These are phyloP conservation scores for Tetragnatha versicolor DNA, from an alignment of 1,140 invertebrate species.

Conservation along the genomic window DNA sequence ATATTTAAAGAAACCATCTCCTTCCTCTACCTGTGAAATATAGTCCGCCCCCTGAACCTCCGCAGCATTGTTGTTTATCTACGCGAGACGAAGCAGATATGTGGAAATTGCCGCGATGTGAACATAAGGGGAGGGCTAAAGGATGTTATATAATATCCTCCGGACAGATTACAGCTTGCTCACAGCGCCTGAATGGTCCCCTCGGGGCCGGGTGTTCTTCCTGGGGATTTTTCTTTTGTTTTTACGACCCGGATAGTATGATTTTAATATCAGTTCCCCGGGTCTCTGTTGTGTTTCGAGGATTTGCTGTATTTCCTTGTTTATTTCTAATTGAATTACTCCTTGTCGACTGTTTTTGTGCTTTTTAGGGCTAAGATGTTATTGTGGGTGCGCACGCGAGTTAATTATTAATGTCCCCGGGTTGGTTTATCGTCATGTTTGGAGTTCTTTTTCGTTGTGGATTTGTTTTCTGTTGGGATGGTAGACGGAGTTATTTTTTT, in stretches of 20 bases:
- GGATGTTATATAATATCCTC: conserved; percentile 47
- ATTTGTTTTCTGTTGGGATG: too few species aligned
- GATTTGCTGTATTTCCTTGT: conserved; percentile 21
- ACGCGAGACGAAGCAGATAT: not conserved
- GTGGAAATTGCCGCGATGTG: conserved; percentile 32
- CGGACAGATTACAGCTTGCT: conserved; percentile 48
- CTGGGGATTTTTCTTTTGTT: conserved; percentile 10
- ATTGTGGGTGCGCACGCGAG: not conserved
- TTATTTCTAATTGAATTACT: conserved; percentile 42
- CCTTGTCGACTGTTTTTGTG: conserved; percentile 13
- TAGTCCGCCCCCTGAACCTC: not conserved
- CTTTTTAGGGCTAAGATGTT: too few species aligned
- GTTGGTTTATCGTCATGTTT: not conserved
- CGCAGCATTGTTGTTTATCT: conserved; percentile 40
- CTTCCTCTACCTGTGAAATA: conserved; percentile 17
- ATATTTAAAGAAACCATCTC: conserved; percentile 13
- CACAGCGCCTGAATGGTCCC: conserved; percentile 30
- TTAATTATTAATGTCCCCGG: conserved; percentile 23
- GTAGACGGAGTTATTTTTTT: too few species aligned
- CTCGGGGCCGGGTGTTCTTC: conserved; percentile 12
- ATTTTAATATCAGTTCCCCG: conserved; percentile 43
- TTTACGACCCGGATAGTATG: conserved; percentile 29
- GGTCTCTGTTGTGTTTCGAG: conserved; percentile 6
- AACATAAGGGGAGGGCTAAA: conserved; percentile 10
- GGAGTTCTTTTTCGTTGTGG: too few species aligned